Percentiles rank a stretch among this genome's conserved stretches.
These are phyloP conservation scores for Canis aureus DNA, from an alignment of 2,113 vertebrate species.

Conservation along the genomic window DNA sequence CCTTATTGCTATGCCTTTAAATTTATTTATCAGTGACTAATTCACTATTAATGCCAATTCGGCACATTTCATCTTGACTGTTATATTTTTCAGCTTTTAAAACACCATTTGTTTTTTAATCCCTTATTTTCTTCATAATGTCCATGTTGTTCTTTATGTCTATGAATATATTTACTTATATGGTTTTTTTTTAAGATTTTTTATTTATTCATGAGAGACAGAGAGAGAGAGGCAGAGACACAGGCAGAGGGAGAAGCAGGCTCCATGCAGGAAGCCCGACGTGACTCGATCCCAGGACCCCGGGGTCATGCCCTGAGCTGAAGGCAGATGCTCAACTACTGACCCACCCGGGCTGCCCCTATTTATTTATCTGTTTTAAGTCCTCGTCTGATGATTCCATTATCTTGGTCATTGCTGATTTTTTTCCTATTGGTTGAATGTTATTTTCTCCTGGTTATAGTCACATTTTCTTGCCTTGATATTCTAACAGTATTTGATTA, in stretches of 20 bases:
- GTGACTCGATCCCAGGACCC: no score
- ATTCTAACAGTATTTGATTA: background rate
- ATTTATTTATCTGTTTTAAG: background rate
- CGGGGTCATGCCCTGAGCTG: no score
- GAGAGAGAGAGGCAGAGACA: no score
- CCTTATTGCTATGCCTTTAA: background rate
- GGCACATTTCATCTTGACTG: background rate
- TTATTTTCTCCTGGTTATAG: background rate
- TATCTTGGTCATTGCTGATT: background rate
- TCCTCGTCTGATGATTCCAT: background rate
- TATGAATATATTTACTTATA: background rate
- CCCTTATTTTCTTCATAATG: background rate
- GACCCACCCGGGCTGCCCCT: no score
- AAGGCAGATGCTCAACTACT: no score
- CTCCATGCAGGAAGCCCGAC: no score
- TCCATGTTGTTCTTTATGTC: background rate
- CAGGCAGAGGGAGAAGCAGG: no score
- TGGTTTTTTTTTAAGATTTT: no score
- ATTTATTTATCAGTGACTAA: background rate
- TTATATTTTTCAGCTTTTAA: constrained; percentile 4
- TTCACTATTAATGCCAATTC: background rate
- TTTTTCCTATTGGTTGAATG: background rate
- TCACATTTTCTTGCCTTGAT: background rate
- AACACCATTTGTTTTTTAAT: background rate
- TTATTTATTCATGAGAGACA: no score